Conservation (phyloP, 2,113 vertebrate species). For the Phalacrocorax brasilianus region DNA sequence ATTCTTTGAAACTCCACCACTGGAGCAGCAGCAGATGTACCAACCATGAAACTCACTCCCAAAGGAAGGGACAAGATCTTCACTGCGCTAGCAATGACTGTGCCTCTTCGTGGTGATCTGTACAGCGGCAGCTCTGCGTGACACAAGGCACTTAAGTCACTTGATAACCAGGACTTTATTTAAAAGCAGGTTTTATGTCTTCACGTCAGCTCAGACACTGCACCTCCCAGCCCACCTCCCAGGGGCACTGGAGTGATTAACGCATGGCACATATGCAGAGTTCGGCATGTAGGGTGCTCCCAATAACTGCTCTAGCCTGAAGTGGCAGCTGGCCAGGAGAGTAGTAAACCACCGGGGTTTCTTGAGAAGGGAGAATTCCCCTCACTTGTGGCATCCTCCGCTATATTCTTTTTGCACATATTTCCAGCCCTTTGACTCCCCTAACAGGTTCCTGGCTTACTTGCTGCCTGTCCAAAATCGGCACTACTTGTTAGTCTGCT, state of each 20-base stretch:
- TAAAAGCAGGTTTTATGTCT: not conserved
- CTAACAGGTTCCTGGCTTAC: not conserved
- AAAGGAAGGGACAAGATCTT: not conserved
- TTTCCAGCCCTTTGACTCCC: not conserved
- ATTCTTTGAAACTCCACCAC: not conserved
- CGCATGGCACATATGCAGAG: fast-evolving
- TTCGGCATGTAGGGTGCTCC: not conserved
- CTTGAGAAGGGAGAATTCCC: not conserved
- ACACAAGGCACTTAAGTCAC: not conserved
- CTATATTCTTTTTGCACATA: not conserved
- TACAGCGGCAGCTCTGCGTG: fast-evolving
- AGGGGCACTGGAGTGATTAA: not conserved
- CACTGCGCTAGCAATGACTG: not conserved
- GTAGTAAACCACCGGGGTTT: not conserved
- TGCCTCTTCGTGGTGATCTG: fast-evolving
- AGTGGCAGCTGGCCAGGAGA: not conserved
- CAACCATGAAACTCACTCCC: not conserved
- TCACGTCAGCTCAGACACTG: not conserved
- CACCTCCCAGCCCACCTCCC: not conserved
- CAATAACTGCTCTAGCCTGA: not conserved
- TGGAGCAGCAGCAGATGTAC: not conserved
- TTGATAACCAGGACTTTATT: not conserved
- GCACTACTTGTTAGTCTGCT: not conserved
- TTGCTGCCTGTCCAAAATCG: not conserved
- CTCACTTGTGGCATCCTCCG: not conserved